Base-by-base conservation (phyloP, 2,888 invertebrate species). In the Peribatodes rhomboidaria region DNA sequence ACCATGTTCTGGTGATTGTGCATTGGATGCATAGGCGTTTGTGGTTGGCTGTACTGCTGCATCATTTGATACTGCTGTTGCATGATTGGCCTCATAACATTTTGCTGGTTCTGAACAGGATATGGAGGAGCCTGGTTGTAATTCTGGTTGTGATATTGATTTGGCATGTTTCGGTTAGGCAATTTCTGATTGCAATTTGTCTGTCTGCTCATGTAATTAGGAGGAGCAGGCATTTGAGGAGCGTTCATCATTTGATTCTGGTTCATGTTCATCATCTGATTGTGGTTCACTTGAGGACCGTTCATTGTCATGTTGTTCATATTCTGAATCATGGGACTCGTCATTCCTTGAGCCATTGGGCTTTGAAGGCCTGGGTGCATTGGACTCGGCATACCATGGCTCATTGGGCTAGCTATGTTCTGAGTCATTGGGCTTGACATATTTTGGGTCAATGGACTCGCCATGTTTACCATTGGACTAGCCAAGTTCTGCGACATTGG, bases 381-480 rank as follows among this genome's bases (percentile, higher is more conserved):
- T 0, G 92, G 92, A 74, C 92, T 92, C 0, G 88, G 86, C 84
- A 92, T 91, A 1, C 91, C 91, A 58, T 92, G 92, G 41, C 90
- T 88, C 85, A 91, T 86, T 0, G 92, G 92, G 68, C 89, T 89
- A 2, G 87, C 79, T 58, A 91, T 89, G 31, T 90, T 90, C 63
- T 90, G 90, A 8, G 87, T 81, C 81, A 90, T 86, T 0, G 91
- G 90, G 67, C 91, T 92, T 0, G 85, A 77, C 60, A 88, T 86
- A 49, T 87, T 87, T 61, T 84, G 82, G 3, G 75, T 65, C 81
- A 84, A 79, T 4, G 84, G 83, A 67, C 91, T 92, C 0, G 86
- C 80, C 62, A 92, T 89, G 35, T 91, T 91, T 22, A 86, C 82
- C 82, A 89, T 86, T 9, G 87, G 87, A 68, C 91, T 92, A 1